Evolutionary conservation across 2,888 invertebrate species (phyloP).

Genomic region (Torymus aiolomorphi): DNA sequence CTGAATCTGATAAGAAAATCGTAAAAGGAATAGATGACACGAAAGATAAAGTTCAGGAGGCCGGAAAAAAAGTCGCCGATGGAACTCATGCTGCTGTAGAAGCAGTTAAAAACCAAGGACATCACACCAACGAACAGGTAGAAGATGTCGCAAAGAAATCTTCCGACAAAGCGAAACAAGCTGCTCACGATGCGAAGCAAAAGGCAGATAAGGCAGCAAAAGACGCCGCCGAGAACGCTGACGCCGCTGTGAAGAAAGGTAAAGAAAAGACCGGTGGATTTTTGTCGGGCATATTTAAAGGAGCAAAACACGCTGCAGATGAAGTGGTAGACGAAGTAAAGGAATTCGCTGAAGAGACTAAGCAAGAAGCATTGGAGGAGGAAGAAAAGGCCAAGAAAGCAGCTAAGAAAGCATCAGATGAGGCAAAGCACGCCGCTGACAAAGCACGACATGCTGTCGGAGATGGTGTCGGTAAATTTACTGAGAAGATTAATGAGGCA

Average conservation of each 20-base stretch:
- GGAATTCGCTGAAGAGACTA: constrained; percentile 64
- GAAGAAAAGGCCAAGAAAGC: constrained; percentile 56
- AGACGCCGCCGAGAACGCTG: constrained; percentile 60
- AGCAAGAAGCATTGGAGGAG: constrained; percentile 61
- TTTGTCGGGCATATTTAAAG: too few species aligned
- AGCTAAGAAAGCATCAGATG: constrained; percentile 5
- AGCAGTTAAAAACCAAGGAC: constrained; percentile 58
- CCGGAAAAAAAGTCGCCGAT: constrained; percentile 51
- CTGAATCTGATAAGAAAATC: background rate
- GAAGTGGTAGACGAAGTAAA: constrained; percentile 36
- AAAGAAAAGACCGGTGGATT: constrained; percentile 59
- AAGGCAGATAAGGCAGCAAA: constrained; percentile 55
- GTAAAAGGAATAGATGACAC: background rate
- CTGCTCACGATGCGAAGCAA: constrained; percentile 40
- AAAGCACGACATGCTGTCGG: too few species aligned
- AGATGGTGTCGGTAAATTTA: too few species aligned
- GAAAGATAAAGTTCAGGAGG: constrained; percentile 16
- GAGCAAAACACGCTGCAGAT: constrained; percentile 62
- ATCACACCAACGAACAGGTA: constrained; percentile 51
- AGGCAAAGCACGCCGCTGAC: too few species aligned
- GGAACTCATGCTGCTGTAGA: constrained; percentile 56
- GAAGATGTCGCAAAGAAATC: constrained; percentile 46
- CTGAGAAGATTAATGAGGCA: background rate
- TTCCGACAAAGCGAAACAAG: constrained; percentile 26
- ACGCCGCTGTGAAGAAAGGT: constrained; percentile 53